A percentile compares a stretch with the other conserved stretches of the same genome.
These are phyloP conservation scores for Eunapius fragilis DNA, from an alignment of 37 sponge, comb jelly and placozoan genomes.

Conservation along the genomic window DNA sequence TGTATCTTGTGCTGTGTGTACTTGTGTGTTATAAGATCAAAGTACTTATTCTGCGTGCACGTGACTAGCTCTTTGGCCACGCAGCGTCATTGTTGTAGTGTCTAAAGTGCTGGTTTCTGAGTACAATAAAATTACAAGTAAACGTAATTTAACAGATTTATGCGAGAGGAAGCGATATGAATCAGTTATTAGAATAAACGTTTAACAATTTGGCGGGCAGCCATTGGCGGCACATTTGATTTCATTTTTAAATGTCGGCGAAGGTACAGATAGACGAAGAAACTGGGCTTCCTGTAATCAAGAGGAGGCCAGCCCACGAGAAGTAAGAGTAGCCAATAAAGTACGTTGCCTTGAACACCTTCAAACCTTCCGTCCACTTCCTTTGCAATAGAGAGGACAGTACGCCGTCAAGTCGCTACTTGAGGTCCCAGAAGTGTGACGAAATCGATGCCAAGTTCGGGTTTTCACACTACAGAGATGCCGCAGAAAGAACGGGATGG, in stretches of 20 bases:
- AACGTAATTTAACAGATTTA: too few relatives aligned
- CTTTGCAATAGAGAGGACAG: slow-evolving; percentile 52
- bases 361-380: too few relatives aligned
- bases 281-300: slow-evolving; percentile 29
- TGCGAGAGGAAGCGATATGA: too few relatives aligned
- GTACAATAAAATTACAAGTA: too few relatives aligned
- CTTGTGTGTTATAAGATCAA: too few relatives aligned
- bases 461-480: slow-evolving; percentile 71
- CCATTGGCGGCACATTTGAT: slow-evolving; percentile 36
- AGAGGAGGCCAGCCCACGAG: neutral
- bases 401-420: slow-evolving; percentile 35
- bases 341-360: too few relatives aligned
- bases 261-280: slow-evolving; percentile 35
- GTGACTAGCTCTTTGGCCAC: too few relatives aligned
- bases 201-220: neutral
- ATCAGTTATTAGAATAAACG: too few relatives aligned
- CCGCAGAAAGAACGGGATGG: slow-evolving; percentile 79
- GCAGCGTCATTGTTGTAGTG: too few relatives aligned
- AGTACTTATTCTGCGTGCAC: too few relatives aligned
- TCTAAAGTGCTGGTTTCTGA: too few relatives aligned
- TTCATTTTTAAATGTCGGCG: slow-evolving; percentile 22
- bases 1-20: too few relatives aligned
- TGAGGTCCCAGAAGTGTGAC: slow-evolving; percentile 70
- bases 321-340: neutral
- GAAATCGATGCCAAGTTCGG: slow-evolving; percentile 89